Evolutionary conservation across 64 coral and sea anemone genomes (phyloP).

Genomic region (Pocillopora verrucosa): DNA sequence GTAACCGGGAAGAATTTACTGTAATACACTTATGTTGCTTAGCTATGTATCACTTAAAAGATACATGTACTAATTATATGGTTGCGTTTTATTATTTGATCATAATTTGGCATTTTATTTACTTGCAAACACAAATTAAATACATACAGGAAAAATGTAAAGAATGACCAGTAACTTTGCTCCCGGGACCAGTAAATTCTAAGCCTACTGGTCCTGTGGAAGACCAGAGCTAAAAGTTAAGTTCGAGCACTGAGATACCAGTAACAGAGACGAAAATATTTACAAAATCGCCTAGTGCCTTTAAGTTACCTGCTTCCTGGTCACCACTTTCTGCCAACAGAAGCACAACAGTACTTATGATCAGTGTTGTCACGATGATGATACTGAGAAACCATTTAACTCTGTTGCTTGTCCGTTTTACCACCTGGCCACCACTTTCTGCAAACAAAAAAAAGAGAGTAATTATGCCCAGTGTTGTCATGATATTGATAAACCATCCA

Average conservation of each 20-base stretch:
- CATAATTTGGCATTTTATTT: conserved; percentile 11
- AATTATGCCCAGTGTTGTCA: no score
- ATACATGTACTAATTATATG: neutral
- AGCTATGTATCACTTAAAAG: conserved; percentile 53
- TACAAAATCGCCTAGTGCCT: no score
- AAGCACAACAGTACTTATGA: no score
- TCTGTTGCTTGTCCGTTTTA: no score
- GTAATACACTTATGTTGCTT: conserved; percentile 29
- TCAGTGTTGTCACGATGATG: no score
- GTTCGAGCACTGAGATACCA: neutral
- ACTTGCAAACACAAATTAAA: conserved; percentile 37
- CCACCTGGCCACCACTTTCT: no score
- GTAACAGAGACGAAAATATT: no score
- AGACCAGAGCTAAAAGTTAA: conserved; percentile 27
- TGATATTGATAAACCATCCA: no score
- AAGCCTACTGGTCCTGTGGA: conserved; percentile 41
- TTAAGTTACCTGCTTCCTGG: no score
- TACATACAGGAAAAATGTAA: conserved; percentile 13
- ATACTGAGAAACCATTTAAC: no score
- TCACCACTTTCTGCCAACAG: no score
- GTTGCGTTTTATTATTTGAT: conserved; percentile 7
- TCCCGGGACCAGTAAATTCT: conserved; percentile 61
- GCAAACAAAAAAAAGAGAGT: no score
- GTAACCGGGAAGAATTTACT: conserved; percentile 21
- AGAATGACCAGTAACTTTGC: conserved; percentile 53